Percentiles rank a stretch among this genome's conserved stretches.
These are phyloP conservation scores for Intellagama lesueurii DNA, from an alignment of 2,797 vertebrate genomes.

Conservation along the genomic window DNA sequence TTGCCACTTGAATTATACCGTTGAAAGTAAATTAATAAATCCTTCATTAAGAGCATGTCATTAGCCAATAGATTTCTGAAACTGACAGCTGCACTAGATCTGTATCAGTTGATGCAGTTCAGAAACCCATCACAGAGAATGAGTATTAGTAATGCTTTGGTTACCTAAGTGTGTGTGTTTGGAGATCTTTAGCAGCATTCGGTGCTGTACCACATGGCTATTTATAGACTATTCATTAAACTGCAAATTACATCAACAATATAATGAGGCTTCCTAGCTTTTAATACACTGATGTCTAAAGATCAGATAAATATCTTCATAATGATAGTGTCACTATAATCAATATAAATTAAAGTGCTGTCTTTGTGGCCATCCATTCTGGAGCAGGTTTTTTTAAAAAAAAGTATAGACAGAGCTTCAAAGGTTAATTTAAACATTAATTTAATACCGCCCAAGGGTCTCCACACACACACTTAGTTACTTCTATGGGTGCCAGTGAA, in stretches of 20 bases:
- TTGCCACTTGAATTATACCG: slow-evolving; percentile 48
- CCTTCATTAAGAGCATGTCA: slow-evolving; percentile 53
- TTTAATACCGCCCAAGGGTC: too few relatives aligned
- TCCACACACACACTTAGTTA: too few relatives aligned
- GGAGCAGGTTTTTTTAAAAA: background rate
- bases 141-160: slow-evolving; percentile 61
- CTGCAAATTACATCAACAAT: slow-evolving; percentile 54
- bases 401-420: background rate
- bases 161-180: slow-evolving; percentile 49
- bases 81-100: slow-evolving; percentile 55
- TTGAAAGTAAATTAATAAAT: slow-evolving; percentile 66
- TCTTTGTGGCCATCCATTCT: background rate
- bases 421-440: too few relatives aligned
- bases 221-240: slow-evolving; percentile 67
- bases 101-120: slow-evolving; percentile 59
- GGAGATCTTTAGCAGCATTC: slow-evolving; percentile 53
- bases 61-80: slow-evolving; percentile 65
- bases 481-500: too few relatives aligned
- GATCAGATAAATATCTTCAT: slow-evolving; percentile 37
- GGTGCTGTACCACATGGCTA: slow-evolving; percentile 61
- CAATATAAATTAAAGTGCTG: slow-evolving; percentile 4
- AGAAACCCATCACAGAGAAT: slow-evolving; percentile 57
- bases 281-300: slow-evolving; percentile 15
- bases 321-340: slow-evolving; percentile 7
- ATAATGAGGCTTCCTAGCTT: background rate